Evolutionary conservation across 2,888 invertebrate species (phyloP).

Genomic region (Trachelus tabidus): DNA sequence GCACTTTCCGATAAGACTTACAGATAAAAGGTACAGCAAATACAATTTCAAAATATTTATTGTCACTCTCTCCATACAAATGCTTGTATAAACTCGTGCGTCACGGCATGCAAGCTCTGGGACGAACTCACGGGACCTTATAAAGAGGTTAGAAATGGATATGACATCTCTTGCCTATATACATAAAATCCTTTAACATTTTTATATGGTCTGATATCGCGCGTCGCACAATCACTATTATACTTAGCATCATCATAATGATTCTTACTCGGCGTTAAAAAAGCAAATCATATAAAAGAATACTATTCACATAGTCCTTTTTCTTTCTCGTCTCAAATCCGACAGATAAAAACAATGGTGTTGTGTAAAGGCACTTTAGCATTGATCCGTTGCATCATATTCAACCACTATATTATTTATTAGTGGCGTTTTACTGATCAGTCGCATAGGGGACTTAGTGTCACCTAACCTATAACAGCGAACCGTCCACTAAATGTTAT

Average conservation of each 20-base stretch:
- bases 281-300: slow-evolving; percentile 51
- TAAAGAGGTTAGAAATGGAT: slow-evolving; percentile 2
- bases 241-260: slow-evolving; percentile 29
- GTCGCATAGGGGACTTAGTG: background rate
- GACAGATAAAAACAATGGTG: slow-evolving; percentile 38
- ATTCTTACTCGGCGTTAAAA: slow-evolving; percentile 35
- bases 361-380: slow-evolving; percentile 41
- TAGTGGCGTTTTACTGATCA: slow-evolving; percentile 1
- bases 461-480: background rate
- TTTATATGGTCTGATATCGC: background rate
- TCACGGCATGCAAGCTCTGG: slow-evolving; percentile 32
- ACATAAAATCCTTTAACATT: slow-evolving; percentile 3
- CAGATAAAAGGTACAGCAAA: background rate
- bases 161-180: background rate
- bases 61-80: slow-evolving; percentile 55
- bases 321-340: slow-evolving; percentile 13
- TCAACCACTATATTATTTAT: background rate
- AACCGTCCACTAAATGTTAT: background rate
- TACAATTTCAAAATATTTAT: slow-evolving; percentile 38
- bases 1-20: background rate
- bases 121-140: slow-evolving; percentile 3
- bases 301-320: slow-evolving; percentile 53
- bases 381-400: background rate
- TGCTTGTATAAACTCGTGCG: slow-evolving; percentile 41
- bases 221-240: background rate